phyloP scores from a whole-genome alignment of 1,140 invertebrate species.

The Drosophila pruinosa region DNA sequence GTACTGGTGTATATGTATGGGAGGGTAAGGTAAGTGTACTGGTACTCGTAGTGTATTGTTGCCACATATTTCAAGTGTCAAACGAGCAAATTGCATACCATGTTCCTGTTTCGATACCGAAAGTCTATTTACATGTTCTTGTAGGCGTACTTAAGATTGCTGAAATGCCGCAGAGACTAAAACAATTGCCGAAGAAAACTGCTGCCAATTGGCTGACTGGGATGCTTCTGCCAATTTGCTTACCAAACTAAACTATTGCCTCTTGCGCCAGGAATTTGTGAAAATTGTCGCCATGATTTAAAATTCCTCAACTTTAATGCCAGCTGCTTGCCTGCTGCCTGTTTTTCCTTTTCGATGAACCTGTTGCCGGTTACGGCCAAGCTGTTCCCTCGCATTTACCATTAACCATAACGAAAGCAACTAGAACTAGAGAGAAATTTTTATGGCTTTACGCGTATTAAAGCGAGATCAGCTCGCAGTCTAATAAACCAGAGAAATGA shows the following conservation, averaged over 20 bases:
- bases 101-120: conserved; percentile 70
- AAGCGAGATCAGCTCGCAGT: conserved; percentile 30
- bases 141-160: conserved; percentile 82
- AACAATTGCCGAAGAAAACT: conserved; percentile 14
- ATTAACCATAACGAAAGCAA: conserved; percentile 61
- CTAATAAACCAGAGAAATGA: conserved; percentile 37
- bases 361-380: conserved; percentile 48
- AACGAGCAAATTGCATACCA: conserved; percentile 83
- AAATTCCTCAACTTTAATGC: conserved; percentile 53
- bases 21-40: not conserved
- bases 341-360: conserved; percentile 24
- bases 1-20: not conserved
- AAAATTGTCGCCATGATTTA: conserved; percentile 82
- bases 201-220: conserved; percentile 12
- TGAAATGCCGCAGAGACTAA: conserved; percentile 61
- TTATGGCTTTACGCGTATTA: conserved; percentile 60
- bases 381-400: conserved; percentile 25
- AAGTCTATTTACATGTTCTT: conserved; percentile 83
- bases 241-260: conserved; percentile 34
- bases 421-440: conserved; percentile 50
- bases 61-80: conserved; percentile 82
- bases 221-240: conserved; percentile 68
- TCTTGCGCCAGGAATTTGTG: conserved; percentile 51
- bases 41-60: conserved; percentile 48
- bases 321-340: conserved; percentile 7